Evolutionary conservation across 2,888 invertebrate genomes (phyloP).

Genomic region (Tipula vernalis): DNA sequence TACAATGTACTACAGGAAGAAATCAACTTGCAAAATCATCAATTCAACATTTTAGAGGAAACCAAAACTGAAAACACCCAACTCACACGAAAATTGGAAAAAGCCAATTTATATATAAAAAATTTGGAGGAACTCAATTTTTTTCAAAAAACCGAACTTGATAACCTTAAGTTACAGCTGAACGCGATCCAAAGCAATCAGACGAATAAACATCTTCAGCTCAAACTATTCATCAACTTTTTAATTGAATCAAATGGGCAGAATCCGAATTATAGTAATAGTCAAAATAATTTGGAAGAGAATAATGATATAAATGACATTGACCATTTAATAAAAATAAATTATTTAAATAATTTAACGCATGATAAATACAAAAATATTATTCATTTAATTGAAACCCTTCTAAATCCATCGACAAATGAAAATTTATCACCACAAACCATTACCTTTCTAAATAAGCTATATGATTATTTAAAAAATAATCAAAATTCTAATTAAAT

Average conservation of each 20-base stretch:
- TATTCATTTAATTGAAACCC: background rate
- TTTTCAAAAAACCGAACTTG: conserved; percentile 5
- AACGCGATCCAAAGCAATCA: background rate
- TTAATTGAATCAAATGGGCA: background rate
- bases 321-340: background rate
- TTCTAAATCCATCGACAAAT: background rate
- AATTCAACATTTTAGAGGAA: conserved; percentile 51
- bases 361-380: background rate
- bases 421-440: background rate
- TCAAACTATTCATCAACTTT: background rate
- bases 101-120: background rate
- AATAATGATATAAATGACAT: background rate
- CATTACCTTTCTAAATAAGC: background rate
- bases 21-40: conserved; percentile 62
- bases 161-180: background rate
- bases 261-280: background rate
- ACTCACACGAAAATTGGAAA: background rate
- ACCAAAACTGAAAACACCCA: background rate
- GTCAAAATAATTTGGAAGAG: background rate
- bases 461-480: background rate
- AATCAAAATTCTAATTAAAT: background rate
- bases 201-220: background rate
- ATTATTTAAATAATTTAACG: background rate
- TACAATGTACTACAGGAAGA: conserved; percentile 91
- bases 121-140: background rate